Evolutionary conservation across 2,797 vertebrate species (phyloP).

Genomic region (Acrocephalus scirpaceus): DNA sequence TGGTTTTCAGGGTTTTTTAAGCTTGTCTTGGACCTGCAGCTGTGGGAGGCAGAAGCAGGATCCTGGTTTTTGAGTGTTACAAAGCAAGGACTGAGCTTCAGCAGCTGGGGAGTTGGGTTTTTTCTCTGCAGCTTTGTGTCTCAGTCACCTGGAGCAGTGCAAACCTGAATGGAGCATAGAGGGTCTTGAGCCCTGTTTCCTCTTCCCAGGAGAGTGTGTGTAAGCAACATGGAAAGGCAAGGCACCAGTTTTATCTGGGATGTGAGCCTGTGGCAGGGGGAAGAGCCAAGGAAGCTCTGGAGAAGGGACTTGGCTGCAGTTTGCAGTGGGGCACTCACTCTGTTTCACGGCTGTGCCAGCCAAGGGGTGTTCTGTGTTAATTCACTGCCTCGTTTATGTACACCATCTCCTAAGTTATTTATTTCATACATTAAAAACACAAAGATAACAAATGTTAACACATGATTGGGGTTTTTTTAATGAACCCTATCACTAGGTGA

Average conservation of each 20-base stretch:
- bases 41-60: neutral
- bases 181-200: neutral
- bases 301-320: neutral
- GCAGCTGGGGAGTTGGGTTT: neutral
- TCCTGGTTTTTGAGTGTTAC: neutral
- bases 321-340: accelerated
- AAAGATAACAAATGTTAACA: neutral
- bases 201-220: neutral
- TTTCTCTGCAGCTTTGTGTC: neutral
- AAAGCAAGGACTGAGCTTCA: neutral
- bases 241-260: neutral
- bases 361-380: neutral
- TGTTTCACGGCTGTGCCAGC: neutral
- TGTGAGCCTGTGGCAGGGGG: neutral
- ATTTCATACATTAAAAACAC: neutral
- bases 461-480: neutral
- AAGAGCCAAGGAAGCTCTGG: neutral
- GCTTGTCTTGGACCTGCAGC: neutral
- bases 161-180: neutral
- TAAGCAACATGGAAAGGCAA: accelerated
- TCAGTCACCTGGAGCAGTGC: neutral
- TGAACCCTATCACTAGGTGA: neutral
- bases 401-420: neutral
- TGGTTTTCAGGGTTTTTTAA: neutral
- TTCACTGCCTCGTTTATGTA: too few species aligned